phyloP scores from a whole-genome alignment of 1,140 invertebrate genomes.

The Tetranychus urticae region DNA sequence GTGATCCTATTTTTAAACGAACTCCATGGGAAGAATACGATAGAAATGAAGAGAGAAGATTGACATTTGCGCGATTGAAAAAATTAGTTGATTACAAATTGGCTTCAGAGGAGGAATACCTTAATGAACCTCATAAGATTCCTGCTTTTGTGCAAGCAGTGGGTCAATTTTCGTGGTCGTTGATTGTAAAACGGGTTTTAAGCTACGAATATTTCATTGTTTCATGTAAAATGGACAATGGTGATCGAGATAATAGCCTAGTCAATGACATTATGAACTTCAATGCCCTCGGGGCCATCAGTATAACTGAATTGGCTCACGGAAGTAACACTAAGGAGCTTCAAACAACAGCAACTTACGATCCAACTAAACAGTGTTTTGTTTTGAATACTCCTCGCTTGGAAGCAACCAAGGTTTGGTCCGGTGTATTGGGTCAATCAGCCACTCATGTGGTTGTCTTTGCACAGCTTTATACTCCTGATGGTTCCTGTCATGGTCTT shows the following conservation, averaged over 20 bases:
- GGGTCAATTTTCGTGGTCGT: constrained; percentile 41
- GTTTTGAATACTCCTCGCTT: constrained; percentile 74
- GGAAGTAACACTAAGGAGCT: constrained; percentile 78
- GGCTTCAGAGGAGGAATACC: constrained; percentile 30
- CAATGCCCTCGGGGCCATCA: constrained; percentile 46
- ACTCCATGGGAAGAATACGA: constrained; percentile 27
- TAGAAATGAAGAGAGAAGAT: constrained; percentile 40
- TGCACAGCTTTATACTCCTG: constrained; percentile 58
- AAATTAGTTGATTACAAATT: constrained; percentile 36
- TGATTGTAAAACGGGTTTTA: constrained; percentile 34
- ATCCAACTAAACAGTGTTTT: constrained; percentile 44
- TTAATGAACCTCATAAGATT: constrained; percentile 21
- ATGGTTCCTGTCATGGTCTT: constrained; percentile 56
- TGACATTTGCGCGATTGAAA: constrained; percentile 33
- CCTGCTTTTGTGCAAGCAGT: constrained; percentile 23
- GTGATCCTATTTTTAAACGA: constrained; percentile 47
- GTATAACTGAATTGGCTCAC: constrained; percentile 74
- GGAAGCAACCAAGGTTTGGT: constrained; percentile 85
- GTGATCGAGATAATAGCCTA: constrained; percentile 38
- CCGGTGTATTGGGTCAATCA: constrained; percentile 61
- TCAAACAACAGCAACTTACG: constrained; percentile 67
- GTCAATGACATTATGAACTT: constrained; percentile 6
- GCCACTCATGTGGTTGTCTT: constrained; percentile 52
- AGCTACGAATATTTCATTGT: constrained; percentile 13
- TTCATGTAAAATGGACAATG: constrained; percentile 39